These are phyloP conservation scores for Acromyrmex echinatior DNA, from an alignment of 1,140 invertebrate species.

Conservation along the genomic window DNA sequence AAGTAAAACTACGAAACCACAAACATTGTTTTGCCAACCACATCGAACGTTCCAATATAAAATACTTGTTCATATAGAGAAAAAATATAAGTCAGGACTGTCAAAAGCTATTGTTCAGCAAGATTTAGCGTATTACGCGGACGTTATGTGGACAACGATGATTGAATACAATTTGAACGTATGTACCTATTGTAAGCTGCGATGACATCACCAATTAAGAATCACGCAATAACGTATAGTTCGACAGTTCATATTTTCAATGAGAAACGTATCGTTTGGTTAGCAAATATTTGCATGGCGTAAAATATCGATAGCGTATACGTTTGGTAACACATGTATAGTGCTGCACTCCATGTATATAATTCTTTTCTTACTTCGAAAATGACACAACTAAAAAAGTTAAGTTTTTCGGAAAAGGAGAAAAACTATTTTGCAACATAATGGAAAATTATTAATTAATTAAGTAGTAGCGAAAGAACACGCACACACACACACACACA, in stretches of 20 bases:
- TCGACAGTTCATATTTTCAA: slow-evolving; percentile 24
- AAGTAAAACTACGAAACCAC: neutral
- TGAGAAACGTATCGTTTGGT: slow-evolving; percentile 28
- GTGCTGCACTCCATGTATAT: neutral
- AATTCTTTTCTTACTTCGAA: neutral
- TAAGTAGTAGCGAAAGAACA: too few relatives aligned
- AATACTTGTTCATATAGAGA: neutral
- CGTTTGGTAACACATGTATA: slow-evolving; percentile 18
- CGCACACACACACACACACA: too few relatives aligned
- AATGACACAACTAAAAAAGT: too few relatives aligned
- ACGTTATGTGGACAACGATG: neutral
- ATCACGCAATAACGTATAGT: slow-evolving; percentile 24
- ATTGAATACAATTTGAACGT: neutral
- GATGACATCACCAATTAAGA: slow-evolving; percentile 49
- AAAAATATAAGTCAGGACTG: neutral
- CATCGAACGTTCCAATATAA: neutral
- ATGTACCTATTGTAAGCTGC: neutral
- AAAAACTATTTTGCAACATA: too few relatives aligned
- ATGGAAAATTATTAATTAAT: too few relatives aligned
- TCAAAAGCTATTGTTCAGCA: neutral
- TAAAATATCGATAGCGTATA: slow-evolving; percentile 30
- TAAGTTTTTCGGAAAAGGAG: too few relatives aligned
- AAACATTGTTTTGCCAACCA: neutral
- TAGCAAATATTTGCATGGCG: slow-evolving; percentile 46
- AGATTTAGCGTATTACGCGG: neutral